Conservation (phyloP, 2,888 invertebrate species). For the Aphodius sticticus region DNA sequence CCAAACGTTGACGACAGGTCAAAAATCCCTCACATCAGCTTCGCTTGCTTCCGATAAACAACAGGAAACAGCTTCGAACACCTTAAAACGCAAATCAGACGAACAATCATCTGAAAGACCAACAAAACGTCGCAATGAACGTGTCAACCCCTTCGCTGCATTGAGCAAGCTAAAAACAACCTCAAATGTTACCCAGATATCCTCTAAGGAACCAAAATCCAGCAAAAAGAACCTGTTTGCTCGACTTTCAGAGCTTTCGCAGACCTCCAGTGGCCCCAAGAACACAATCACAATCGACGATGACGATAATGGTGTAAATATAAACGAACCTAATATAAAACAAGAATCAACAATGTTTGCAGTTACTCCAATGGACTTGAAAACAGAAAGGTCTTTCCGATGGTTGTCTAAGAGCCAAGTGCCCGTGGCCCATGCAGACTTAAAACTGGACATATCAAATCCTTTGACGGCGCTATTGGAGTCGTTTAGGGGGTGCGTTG, state of each 20-base stretch:
- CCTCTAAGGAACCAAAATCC: background rate
- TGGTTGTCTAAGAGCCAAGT: background rate
- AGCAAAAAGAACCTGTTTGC: background rate
- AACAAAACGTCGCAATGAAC: background rate
- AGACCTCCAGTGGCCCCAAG: background rate
- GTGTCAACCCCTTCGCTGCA: background rate
- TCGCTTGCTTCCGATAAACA: background rate
- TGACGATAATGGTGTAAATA: background rate
- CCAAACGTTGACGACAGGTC: too few species aligned
- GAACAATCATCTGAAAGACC: background rate
- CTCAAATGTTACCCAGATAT: background rate
- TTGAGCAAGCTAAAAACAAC: background rate
- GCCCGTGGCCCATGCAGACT: conserved; percentile 39
- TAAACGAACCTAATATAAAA: background rate
- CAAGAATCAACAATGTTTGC: conserved; percentile 21
- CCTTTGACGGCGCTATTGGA: conserved; percentile 39
- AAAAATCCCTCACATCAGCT: too few species aligned
- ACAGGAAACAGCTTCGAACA: background rate
- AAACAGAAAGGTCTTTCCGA: background rate
- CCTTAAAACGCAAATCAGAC: background rate
- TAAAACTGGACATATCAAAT: conserved; percentile 32
- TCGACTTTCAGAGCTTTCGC: background rate
- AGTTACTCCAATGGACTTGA: conserved; percentile 21
- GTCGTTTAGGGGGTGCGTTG: conserved; percentile 47
- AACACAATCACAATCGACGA: background rate